A percentile compares a stretch with the other conserved stretches of the same genome.
Conservation (phyloP, 2,888 invertebrate genomes). For the Polietes domitor region DNA sequence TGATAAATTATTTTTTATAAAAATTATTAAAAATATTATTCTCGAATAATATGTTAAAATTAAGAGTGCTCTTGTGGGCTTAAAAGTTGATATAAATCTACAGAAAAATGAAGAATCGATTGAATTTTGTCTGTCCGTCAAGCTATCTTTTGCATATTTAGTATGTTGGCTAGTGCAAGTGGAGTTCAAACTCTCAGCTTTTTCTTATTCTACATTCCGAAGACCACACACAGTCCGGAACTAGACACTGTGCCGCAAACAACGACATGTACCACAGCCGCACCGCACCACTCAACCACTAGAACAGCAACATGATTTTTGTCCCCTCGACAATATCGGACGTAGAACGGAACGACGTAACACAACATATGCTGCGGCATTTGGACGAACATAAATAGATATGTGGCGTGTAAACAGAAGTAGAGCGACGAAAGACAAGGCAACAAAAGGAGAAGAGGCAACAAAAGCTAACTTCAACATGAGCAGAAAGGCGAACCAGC, state of each 20-base stretch:
- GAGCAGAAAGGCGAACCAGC: constrained; percentile 35
- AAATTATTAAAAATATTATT: too few relatives aligned
- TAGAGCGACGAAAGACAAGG: constrained; percentile 1
- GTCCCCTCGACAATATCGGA: constrained; percentile 20
- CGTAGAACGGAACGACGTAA: constrained; percentile 14
- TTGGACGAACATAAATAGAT: constrained; percentile 33
- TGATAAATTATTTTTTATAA: too few relatives aligned
- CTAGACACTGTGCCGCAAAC: background rate
- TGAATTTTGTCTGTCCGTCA: too few relatives aligned
- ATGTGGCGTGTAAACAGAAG: constrained; percentile 25
- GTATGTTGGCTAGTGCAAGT: too few relatives aligned
- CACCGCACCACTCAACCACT: constrained; percentile 7
- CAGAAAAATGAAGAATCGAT: too few relatives aligned
- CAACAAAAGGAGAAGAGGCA: background rate
- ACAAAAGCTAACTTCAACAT: constrained; percentile 8
- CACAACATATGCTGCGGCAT: constrained; percentile 45
- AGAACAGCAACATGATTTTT: constrained; percentile 19
- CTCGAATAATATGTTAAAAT: too few relatives aligned
- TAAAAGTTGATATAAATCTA: too few relatives aligned
- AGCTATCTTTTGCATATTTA: too few relatives aligned
- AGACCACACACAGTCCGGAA: background rate
- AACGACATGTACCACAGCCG: background rate
- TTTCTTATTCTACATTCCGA: too few relatives aligned
- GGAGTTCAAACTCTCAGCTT: too few relatives aligned
- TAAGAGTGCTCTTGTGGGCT: too few relatives aligned